Conservation (phyloP, 1,140 invertebrate genomes). For the Drosophila tani region DNA sequence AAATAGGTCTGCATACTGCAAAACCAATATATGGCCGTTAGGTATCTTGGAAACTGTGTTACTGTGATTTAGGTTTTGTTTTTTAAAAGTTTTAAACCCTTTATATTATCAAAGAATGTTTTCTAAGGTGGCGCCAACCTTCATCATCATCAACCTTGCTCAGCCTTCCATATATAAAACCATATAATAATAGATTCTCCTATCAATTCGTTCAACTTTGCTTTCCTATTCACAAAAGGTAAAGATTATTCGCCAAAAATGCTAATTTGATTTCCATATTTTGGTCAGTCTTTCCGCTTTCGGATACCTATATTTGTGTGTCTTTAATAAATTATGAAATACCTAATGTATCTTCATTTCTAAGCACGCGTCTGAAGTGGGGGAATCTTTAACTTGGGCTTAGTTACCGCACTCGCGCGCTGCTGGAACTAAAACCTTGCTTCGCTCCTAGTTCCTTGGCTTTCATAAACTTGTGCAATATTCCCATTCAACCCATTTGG, state of each 20-base stretch:
- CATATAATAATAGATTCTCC: too few species aligned
- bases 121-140: too few species aligned
- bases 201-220: too few species aligned
- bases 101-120: too few species aligned
- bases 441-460: constrained; percentile 11
- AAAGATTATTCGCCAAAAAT: neutral
- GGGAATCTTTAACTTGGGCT: constrained; percentile 30
- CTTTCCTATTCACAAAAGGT: too few species aligned
- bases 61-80: too few species aligned
- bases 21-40: too few species aligned
- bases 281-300: neutral
- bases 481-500: constrained; percentile 13
- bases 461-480: constrained; percentile 35
- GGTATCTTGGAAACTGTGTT: too few species aligned
- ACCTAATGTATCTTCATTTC: constrained; percentile 1
- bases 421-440: neutral
- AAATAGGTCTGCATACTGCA: too few species aligned
- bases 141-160: too few species aligned
- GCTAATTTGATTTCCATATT: constrained; percentile 2
- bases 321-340: constrained; percentile 14
- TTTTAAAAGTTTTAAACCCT: too few species aligned
- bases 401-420: constrained; percentile 16
- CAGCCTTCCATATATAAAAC: too few species aligned
- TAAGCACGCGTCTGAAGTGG: constrained; percentile 23
- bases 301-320: neutral